Evolutionary conservation across 2,113 vertebrate species (phyloP).

Genomic region (Vombatus ursinus): DNA sequence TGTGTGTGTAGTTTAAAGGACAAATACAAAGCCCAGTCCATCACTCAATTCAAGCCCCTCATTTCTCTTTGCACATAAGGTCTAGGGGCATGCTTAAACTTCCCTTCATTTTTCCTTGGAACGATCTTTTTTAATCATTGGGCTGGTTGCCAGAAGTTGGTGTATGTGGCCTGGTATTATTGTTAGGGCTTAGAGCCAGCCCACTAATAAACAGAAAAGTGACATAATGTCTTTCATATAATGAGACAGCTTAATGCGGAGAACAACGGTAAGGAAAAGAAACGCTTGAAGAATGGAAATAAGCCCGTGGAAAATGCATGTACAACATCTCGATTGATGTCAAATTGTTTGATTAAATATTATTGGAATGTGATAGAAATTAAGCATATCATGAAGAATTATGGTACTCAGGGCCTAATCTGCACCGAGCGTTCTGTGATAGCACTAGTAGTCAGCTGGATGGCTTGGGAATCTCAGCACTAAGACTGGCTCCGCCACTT

Average conservation of each 20-base stretch:
- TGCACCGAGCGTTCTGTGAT: constrained; percentile 54
- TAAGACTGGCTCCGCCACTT: constrained; percentile 21
- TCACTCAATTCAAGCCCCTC: constrained; percentile 56
- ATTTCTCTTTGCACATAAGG: constrained; percentile 48
- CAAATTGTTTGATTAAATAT: constrained; percentile 63
- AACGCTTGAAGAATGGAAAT: constrained; percentile 58
- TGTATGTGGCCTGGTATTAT: constrained; percentile 69
- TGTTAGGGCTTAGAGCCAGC: constrained; percentile 62
- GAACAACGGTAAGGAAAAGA: constrained; percentile 71
- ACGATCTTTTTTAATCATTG: constrained; percentile 72
- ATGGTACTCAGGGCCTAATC: constrained; percentile 53
- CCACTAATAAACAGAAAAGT: constrained; percentile 73
- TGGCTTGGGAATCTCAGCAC: constrained; percentile 49
- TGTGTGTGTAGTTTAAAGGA: constrained; percentile 53
- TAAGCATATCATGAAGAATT: constrained; percentile 26
- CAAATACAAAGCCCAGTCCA: constrained; percentile 54
- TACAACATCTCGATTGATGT: constrained; percentile 51
- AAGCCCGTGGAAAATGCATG: constrained; percentile 58
- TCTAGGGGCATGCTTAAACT: constrained; percentile 71
- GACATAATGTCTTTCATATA: constrained; percentile 76
- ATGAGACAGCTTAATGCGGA: constrained; percentile 75
- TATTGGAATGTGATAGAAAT: constrained; percentile 30
- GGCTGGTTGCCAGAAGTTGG: constrained; percentile 71
- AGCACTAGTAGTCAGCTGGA: constrained; percentile 66
- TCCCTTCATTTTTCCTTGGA: constrained; percentile 47